These are phyloP conservation scores for Heterohyrax brucei DNA, from an alignment of 2,797 vertebrate genomes.

Conservation along the genomic window DNA sequence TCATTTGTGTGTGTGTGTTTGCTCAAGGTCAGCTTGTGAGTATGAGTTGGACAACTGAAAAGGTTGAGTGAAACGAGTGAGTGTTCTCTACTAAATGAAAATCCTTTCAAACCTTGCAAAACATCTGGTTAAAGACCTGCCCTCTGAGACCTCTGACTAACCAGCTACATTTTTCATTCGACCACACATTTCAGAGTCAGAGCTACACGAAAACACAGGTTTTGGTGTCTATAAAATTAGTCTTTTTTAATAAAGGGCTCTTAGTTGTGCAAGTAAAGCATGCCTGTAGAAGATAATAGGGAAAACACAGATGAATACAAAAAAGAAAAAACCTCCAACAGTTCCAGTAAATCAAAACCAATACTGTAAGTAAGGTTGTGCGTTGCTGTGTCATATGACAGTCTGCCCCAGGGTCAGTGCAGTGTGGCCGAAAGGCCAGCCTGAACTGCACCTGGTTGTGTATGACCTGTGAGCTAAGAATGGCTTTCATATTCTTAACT, in stretches of 20 bases:
- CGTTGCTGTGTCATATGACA: neutral
- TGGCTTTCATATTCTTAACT: conserved; percentile 57
- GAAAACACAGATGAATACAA: conserved; percentile 45
- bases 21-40: conserved; percentile 9
- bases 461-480: neutral
- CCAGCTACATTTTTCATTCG: conserved; percentile 73
- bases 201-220: conserved; percentile 35
- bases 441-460: neutral
- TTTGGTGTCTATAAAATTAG: conserved; percentile 42
- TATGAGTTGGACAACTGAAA: conserved; percentile 36
- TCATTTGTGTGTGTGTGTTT: neutral
- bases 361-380: neutral
- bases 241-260: conserved; percentile 48
- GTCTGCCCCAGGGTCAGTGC: neutral
- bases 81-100: conserved; percentile 61
- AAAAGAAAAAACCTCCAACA: neutral
- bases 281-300: conserved; percentile 58
- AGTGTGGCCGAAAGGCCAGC: neutral
- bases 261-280: conserved; percentile 58
- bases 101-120: conserved; percentile 63
- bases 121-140: conserved; percentile 54
- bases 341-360: conserved; percentile 17
- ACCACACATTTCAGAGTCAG: conserved; percentile 68
- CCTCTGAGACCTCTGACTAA: conserved; percentile 63
- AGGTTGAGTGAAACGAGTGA: conserved; percentile 44